Evolutionary conservation across 1,140 invertebrate genomes (phyloP).

Genomic region (Agraylea sexmaculata): DNA sequence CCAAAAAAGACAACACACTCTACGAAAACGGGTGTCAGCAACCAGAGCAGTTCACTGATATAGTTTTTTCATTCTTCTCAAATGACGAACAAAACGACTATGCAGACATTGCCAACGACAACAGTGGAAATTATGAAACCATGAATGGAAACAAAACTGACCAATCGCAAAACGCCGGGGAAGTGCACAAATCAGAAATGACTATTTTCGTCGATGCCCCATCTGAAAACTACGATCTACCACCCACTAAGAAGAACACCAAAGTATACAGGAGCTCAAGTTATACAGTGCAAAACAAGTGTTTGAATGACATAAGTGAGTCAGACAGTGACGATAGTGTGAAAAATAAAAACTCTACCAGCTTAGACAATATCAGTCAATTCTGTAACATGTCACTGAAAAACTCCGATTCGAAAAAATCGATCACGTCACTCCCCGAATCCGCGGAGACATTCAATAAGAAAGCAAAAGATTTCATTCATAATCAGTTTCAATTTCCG

Average conservation of each 20-base stretch:
- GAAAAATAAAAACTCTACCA: slow-evolving; percentile 20
- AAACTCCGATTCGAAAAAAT: slow-evolving; percentile 16
- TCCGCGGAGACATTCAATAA: slow-evolving; percentile 13
- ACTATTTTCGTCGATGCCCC: slow-evolving; percentile 12
- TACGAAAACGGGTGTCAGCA: slow-evolving; percentile 8
- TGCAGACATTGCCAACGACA: slow-evolving; percentile 11
- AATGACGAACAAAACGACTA: slow-evolving; percentile 16
- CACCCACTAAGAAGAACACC: not conserved
- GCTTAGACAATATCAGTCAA: slow-evolving; percentile 20
- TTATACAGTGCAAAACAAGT: slow-evolving; percentile 11
- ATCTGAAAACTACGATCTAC: slow-evolving; percentile 11
- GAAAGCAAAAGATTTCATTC: slow-evolving; percentile 10
- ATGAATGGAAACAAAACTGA: not conserved
- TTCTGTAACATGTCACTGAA: slow-evolving; percentile 20
- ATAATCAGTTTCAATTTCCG: slow-evolving; percentile 9
- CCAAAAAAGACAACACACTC: not conserved
- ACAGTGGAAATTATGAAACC: slow-evolving; percentile 4
- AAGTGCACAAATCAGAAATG: slow-evolving; percentile 18
- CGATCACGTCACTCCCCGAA: slow-evolving; percentile 17
- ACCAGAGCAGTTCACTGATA: slow-evolving; percentile 18
- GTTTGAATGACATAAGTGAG: slow-evolving; percentile 14
- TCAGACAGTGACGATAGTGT: slow-evolving; percentile 2
- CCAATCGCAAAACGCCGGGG: slow-evolving; percentile 10
- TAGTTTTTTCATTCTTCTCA: slow-evolving; percentile 21
- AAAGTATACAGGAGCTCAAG: slow-evolving; percentile 1